Evolutionary conservation across 2,113 vertebrate species (phyloP).

Genomic region (Cinclus cinclus): DNA sequence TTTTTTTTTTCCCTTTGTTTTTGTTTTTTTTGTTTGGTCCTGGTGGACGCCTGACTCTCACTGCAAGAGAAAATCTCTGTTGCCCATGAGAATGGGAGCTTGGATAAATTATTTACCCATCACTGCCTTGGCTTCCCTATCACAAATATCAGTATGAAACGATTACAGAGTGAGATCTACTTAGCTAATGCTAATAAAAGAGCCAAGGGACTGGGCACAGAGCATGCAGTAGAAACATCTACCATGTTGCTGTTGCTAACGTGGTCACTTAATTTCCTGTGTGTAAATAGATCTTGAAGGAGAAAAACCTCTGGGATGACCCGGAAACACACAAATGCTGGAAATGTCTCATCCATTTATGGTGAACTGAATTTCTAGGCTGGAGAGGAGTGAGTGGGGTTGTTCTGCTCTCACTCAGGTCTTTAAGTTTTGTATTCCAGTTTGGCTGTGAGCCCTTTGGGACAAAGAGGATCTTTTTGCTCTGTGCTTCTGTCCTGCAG

Average conservation of each 20-base stretch:
- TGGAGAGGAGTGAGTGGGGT: background rate
- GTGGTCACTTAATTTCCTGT: conserved; percentile 20
- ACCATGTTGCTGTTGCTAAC: background rate
- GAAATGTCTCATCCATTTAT: background rate
- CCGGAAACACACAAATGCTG: background rate
- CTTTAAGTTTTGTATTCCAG: background rate
- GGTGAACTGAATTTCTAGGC: background rate
- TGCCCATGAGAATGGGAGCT: background rate
- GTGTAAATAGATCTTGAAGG: conserved; percentile 53
- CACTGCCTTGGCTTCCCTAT: background rate
- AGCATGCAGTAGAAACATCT: background rate
- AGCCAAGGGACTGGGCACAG: background rate
- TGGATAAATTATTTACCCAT: background rate
- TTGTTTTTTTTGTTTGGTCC: too few relatives aligned
- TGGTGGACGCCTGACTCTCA: background rate
- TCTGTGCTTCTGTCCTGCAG: background rate
- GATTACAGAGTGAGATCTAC: background rate
- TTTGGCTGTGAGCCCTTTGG: background rate
- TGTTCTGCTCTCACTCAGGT: background rate
- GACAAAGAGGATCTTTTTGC: background rate
- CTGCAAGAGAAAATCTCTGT: background rate
- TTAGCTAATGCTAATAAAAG: conserved; percentile 24
- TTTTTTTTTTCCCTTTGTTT: background rate
- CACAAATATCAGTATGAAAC: background rate
- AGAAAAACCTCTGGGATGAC: conserved; percentile 13